phyloP scores from a whole-genome alignment of 1,140 invertebrate genomes.

The Mercenaria mercenaria region DNA sequence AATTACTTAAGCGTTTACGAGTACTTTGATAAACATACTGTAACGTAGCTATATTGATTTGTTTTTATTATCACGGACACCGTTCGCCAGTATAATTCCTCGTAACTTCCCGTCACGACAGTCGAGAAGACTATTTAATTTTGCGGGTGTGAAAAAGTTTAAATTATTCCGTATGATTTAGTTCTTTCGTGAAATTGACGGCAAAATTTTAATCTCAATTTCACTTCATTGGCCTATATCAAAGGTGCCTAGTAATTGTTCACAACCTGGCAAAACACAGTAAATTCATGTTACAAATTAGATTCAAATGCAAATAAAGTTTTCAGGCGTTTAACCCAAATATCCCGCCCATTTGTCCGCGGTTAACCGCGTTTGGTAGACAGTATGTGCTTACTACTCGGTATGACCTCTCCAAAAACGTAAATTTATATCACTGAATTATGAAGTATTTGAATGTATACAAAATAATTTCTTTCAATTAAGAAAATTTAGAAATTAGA shows the following conservation, averaged over 20 bases:
- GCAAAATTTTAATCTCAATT: neutral
- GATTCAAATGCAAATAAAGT: neutral
- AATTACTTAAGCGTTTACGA: neutral
- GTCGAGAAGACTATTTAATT: neutral
- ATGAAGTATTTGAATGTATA: too few species aligned
- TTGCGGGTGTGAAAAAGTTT: conserved; percentile 11
- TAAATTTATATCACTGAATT: too few species aligned
- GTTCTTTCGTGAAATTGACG: neutral
- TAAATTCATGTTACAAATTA: conserved; percentile 13
- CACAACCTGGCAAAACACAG: neutral
- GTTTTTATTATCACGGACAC: neutral
- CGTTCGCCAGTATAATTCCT: neutral
- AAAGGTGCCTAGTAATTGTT: neutral
- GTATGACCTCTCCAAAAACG: too few species aligned
- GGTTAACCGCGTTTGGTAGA: conserved; percentile 3
- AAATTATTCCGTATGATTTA: conserved; percentile 11
- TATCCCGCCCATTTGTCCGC: neutral
- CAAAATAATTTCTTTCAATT: too few species aligned
- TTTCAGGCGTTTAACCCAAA: neutral
- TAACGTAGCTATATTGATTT: neutral
- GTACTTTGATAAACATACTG: neutral
- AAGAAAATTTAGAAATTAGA: too few species aligned
- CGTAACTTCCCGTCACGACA: neutral
- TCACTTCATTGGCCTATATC: conserved; percentile 1
- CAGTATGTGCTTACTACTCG: neutral